These are phyloP conservation scores for Brachycybe producta DNA, from an alignment of 2,888 invertebrate genomes.

Conservation along the genomic window DNA sequence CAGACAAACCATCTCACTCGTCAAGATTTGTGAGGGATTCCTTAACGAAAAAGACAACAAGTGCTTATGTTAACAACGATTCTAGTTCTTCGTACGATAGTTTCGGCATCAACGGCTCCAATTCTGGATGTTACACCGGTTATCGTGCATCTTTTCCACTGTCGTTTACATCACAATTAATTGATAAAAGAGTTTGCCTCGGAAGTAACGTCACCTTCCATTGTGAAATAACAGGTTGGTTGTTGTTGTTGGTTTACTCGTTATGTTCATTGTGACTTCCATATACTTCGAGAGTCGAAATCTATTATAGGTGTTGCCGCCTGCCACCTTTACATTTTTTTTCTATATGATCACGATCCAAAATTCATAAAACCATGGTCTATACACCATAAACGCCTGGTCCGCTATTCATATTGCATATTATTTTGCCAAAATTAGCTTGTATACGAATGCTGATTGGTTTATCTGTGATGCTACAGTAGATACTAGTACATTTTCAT, in stretches of 20 bases:
- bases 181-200: constrained; percentile 21
- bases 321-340: too few species aligned
- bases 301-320: too few species aligned
- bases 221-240: constrained; percentile 55
- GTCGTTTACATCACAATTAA: constrained; percentile 13
- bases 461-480: too few species aligned
- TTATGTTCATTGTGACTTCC: not conserved
- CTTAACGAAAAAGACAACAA: constrained; percentile 8
- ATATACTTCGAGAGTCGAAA: not conserved
- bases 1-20: constrained; percentile 9
- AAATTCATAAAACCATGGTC: too few species aligned
- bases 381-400: too few species aligned
- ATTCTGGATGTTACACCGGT: not conserved
- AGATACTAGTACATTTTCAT: too few species aligned
- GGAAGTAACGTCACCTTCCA: constrained; percentile 50
- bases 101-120: not conserved
- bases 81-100: too few species aligned
- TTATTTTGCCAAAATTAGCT: too few species aligned
- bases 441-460: too few species aligned
- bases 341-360: too few species aligned
- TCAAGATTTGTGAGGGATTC: constrained; percentile 13
- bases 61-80: too few species aligned
- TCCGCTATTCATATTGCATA: too few species aligned
- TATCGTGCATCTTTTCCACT: not conserved
- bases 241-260: not conserved